Base-by-base conservation (phyloP, 2,797 vertebrate species). In the Mus spretus region DNA sequence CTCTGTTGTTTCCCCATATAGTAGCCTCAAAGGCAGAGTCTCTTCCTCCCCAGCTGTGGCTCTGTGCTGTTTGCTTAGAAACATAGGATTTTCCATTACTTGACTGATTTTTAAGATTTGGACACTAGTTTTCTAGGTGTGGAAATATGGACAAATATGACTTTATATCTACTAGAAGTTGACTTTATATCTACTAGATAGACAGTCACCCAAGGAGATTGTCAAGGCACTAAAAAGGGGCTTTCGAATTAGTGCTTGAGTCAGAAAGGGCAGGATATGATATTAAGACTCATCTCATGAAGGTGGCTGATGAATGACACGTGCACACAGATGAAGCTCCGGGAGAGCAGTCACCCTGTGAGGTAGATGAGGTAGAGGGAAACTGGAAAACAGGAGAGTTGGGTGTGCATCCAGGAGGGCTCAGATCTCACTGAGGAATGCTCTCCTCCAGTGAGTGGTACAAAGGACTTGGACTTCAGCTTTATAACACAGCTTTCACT, bases 91-190 rank as follows among this genome's bases (percentile, higher is more conserved):
- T 40, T 13, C 67, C 70, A 57, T n/a, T 63, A 53, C n/a, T 82
- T 87, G 26, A 84, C 26, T 37, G 50, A 31, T 40, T 44, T 89
- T 94, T 82, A 94, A 81, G 28, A 61, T 90, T 53, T 9, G 28
- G 34, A 31, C 44, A 84, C 34, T 37, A 13, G 47, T 93, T 95
- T 83, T 61, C 59, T 91, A 85, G 55, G 61, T 88, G 84, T 94
- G 84, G 65, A 84, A 90, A 94, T 93, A 63, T 77, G n/a, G 85
- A 15, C 59, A 85, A 83, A 85, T 65, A 65, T 22, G 59, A 61
- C 63, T 65, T 65, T 65, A 31, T 31, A 65, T 22, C 40, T 28
- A 82, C 9, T 82, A 67, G 82, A 28, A 47, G 44, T 47, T 47
- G 44, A 47, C 63, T 65, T 65, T 65, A 13, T 31, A 65, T 22